Base-by-base conservation (phyloP, 2,113 vertebrate genomes). In the Tragulus kanchil region DNA sequence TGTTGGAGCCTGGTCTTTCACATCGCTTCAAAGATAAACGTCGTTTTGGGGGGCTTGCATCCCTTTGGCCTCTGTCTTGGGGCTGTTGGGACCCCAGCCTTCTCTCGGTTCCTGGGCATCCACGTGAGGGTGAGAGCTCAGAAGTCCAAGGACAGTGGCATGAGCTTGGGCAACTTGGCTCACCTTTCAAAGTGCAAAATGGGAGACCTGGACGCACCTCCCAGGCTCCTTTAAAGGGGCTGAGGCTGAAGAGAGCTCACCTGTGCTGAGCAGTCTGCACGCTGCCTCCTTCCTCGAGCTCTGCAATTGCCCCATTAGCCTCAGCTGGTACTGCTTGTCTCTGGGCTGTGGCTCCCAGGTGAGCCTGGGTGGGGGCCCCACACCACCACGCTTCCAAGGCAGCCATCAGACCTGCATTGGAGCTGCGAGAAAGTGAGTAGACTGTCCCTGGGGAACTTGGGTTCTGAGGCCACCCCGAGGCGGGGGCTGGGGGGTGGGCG, bases 251-350 rank as follows among this genome's bases (percentile, higher is more conserved):
- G 21, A 14, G 75, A 92, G 90, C 23, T 71, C 58, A 8, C 3
- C 79, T 59, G 58, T 54, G 75, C 48, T 14, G 11, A 21, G 36
- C 82, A 26, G 10, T 26, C 1, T 58, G 64, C 6, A 2, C 36
- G 0, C 17, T 1, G 16, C 28, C 45, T 86, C 5, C 1, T 5
- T 3, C 48, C 11, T 28, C 8, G 0, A 2, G 6, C 56, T n/a
- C 56, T n/a, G 64, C 48, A 19, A 54, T 62, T 23, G 50, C 25
- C 23, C 48, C 62, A 1, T 10, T 25, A 21, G 14, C 0, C 0
- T 28, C 56, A 3, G 56, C 73, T 42, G 54, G 15, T n/a, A 26
- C 42, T 75, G 45, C 21, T 26, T 31, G 8, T 42, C 78, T 45
- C 77, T n/a, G 59, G 36, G 58, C 71, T 31, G 52, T 3, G 6